Evolutionary conservation across 2,888 invertebrate species (phyloP).

Genomic region (Elysia crispata): DNA sequence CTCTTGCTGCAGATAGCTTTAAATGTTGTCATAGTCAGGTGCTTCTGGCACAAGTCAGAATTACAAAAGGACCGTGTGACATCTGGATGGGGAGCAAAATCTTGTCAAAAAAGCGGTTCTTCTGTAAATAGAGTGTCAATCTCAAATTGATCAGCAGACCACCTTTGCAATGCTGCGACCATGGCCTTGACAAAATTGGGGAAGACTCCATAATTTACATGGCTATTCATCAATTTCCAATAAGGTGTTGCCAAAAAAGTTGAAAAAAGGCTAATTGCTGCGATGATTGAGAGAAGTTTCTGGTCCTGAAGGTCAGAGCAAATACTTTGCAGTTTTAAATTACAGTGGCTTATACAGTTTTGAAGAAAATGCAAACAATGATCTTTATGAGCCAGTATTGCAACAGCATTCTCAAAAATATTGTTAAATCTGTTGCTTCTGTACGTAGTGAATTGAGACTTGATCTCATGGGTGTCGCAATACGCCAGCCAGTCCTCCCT

Average conservation of each 20-base stretch:
- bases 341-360: neutral
- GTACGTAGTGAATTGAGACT: slow-evolving; percentile 14
- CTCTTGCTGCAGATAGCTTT: neutral
- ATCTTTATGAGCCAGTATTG: slow-evolving; percentile 11
- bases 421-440: slow-evolving; percentile 38
- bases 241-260: slow-evolving; percentile 27
- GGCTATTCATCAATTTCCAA: slow-evolving; percentile 35
- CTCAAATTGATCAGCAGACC: neutral
- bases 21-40: neutral
- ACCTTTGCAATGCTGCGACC: slow-evolving; percentile 17
- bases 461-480: neutral
- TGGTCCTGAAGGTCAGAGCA: slow-evolving; percentile 24
- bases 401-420: slow-evolving; percentile 23
- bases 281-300: slow-evolving; percentile 9
- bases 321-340: slow-evolving; percentile 34
- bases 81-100: neutral
- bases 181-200: slow-evolving; percentile 20
- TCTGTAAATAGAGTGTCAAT: neutral
- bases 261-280: neutral
- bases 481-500: slow-evolving; percentile 27
- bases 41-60: slow-evolving; percentile 5
- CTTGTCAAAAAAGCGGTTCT: slow-evolving; percentile 12
- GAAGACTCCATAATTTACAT: slow-evolving; percentile 18
- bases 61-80: neutral
- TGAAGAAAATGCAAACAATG: neutral